These are phyloP conservation scores for Euura lappo DNA, from an alignment of 1,140 invertebrate genomes.

Conservation along the genomic window DNA sequence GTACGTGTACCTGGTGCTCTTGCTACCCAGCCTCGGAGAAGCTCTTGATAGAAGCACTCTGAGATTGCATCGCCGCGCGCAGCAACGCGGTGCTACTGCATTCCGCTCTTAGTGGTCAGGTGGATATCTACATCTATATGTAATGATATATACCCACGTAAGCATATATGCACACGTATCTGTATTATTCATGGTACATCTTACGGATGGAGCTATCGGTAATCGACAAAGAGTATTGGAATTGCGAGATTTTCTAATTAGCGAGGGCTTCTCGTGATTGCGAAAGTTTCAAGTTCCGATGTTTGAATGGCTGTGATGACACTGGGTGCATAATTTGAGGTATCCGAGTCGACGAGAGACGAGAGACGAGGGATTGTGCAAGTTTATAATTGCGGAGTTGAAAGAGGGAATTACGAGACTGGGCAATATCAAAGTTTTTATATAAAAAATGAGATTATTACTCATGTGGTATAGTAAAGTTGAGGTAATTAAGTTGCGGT, in stretches of 20 bases:
- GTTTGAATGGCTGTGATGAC: no score
- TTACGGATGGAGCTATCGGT: no score
- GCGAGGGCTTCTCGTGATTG: no score
- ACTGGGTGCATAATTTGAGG: no score
- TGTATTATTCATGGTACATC: no score
- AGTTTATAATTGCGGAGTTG: neutral
- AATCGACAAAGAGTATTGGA: no score
- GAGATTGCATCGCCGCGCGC: neutral
- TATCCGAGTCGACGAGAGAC: neutral
- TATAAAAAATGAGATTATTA: neutral
- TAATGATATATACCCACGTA: neutral
- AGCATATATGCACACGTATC: no score
- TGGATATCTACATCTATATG: slow-evolving; percentile 2
- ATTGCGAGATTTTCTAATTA: no score
- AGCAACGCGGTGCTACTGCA: slow-evolving; percentile 6
- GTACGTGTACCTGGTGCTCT: neutral
- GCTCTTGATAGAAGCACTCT: slow-evolving; percentile 5
- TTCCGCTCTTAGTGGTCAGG: slow-evolving; percentile 3
- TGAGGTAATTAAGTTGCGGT: neutral
- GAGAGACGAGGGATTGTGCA: neutral
- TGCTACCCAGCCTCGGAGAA: neutral
- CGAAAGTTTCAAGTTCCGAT: no score
- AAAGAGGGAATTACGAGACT: neutral
- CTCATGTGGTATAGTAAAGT: neutral
- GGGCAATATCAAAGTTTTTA: neutral